phyloP scores from a whole-genome alignment of 2,888 invertebrate genomes.

The Drosophila prolongata region DNA sequence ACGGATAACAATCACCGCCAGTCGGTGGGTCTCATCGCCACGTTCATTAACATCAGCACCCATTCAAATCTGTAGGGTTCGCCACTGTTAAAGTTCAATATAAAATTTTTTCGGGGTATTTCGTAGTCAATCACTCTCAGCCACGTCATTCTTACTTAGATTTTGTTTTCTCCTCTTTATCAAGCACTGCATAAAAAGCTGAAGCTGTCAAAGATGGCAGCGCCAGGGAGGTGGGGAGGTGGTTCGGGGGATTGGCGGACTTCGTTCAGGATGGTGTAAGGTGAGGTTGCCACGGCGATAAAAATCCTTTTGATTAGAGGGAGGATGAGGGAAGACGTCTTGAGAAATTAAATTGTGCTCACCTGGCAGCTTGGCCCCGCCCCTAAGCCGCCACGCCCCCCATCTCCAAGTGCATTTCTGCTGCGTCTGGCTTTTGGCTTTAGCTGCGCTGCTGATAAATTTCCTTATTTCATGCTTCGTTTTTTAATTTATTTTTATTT shows the following conservation, averaged over 20 bases:
- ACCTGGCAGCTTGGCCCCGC: slow-evolving; percentile 62
- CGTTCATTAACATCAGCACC: slow-evolving; percentile 21
- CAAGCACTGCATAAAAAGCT: slow-evolving; percentile 43
- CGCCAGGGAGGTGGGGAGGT: background rate
- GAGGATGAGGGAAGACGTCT: slow-evolving; percentile 38
- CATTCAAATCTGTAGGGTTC: background rate
- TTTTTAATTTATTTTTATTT: slow-evolving; percentile 69
- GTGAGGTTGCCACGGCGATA: slow-evolving; percentile 63
- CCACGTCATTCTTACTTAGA: slow-evolving; percentile 27
- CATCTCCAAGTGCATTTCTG: slow-evolving; percentile 49
- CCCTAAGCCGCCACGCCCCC: slow-evolving; percentile 3
- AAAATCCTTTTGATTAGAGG: slow-evolving; percentile 79
- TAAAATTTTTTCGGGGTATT: slow-evolving; percentile 31
- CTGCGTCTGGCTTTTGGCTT: slow-evolving; percentile 61
- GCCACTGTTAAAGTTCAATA: slow-evolving; percentile 12
- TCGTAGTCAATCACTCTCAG: slow-evolving; percentile 37
- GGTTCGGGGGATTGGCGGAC: background rate
- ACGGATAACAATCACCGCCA: slow-evolving; percentile 27
- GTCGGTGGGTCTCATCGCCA: slow-evolving; percentile 10
- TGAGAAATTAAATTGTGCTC: slow-evolving; percentile 81
- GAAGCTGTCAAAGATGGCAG: slow-evolving; percentile 63
- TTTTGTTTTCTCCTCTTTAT: slow-evolving; percentile 12
- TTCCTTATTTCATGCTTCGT: slow-evolving; percentile 78
- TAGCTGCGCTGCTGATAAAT: slow-evolving; percentile 67
- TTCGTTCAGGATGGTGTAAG: background rate